Percentiles rank a stretch among this genome's conserved stretches.
Evolutionary conservation across 2,888 invertebrate species (phyloP).

Genomic region (Lordiphosa fenestrarum): DNA sequence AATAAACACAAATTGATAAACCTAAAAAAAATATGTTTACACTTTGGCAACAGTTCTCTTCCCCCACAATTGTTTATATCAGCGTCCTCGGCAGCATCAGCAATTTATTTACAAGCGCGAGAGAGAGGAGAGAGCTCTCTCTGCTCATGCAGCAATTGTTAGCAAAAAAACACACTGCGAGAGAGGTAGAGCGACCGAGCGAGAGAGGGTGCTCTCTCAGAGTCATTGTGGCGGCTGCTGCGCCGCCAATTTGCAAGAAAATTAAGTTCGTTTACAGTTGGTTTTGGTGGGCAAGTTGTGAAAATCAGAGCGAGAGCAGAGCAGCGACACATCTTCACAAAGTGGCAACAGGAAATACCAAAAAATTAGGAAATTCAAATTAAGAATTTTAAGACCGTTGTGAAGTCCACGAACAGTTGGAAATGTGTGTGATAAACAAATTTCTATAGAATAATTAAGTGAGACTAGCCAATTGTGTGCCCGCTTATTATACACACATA

Average conservation of each 20-base stretch:
- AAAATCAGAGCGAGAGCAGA: slow-evolving; percentile 46
- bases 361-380: background rate
- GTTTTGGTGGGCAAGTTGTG: slow-evolving; percentile 69
- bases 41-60: slow-evolving; percentile 16
- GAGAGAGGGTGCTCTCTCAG: slow-evolving; percentile 30
- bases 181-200: slow-evolving; percentile 3
- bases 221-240: slow-evolving; percentile 49
- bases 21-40: slow-evolving; percentile 21
- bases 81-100: slow-evolving; percentile 28
- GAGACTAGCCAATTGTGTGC: slow-evolving; percentile 47
- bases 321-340: slow-evolving; percentile 9
- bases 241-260: slow-evolving; percentile 70
- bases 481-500: slow-evolving; percentile 48
- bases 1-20: slow-evolving; percentile 19
- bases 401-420: background rate
- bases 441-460: slow-evolving; percentile 20
- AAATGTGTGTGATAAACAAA: slow-evolving; percentile 5
- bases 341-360: slow-evolving; percentile 21
- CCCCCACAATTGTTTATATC: slow-evolving; percentile 30
- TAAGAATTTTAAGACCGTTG: background rate
- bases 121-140: slow-evolving; percentile 9
- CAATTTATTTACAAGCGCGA: slow-evolving; percentile 4
- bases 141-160: background rate
- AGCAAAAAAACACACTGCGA: background rate
- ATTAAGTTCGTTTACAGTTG: slow-evolving; percentile 72